Conservation (phyloP, 2,113 vertebrate species). For the Austrofundulus limnaeus region DNA sequence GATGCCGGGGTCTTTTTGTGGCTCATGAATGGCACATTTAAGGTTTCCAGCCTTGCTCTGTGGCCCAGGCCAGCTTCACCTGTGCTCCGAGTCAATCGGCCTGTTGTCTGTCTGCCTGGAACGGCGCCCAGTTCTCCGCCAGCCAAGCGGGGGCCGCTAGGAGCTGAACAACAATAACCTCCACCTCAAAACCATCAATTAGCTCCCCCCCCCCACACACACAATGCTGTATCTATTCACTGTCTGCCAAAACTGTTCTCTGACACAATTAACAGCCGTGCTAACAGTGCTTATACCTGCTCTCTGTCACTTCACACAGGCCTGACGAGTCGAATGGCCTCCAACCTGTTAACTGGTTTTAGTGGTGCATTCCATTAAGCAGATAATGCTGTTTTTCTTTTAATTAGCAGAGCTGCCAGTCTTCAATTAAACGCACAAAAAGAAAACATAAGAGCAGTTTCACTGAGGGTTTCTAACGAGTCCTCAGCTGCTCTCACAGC, state of each 20-base stretch:
- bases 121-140: conserved; percentile 53
- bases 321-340: conserved; percentile 31
- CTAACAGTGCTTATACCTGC: conserved; percentile 58
- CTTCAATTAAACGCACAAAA: conserved; percentile 28
- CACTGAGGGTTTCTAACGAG: not conserved
- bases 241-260: conserved; percentile 61
- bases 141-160: conserved; percentile 42
- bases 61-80: conserved; percentile 71
- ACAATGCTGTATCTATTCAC: conserved; percentile 62
- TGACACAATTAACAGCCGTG: conserved; percentile 41
- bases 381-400: conserved; percentile 24
- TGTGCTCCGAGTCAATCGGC: conserved; percentile 74
- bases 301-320: conserved; percentile 43
- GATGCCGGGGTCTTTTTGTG: conserved; percentile 58
- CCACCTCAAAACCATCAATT: conserved; percentile 63
- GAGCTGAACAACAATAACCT: conserved; percentile 58
- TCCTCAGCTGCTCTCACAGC: not conserved
- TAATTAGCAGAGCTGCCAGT: conserved; percentile 5
- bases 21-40: conserved; percentile 71
- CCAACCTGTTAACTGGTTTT: conserved; percentile 29
- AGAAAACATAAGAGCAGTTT: conserved; percentile 4
- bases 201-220: conserved; percentile 23
- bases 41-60: conserved; percentile 65
- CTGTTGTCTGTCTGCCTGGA: conserved; percentile 71
- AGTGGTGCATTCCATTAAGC: conserved; percentile 35